A percentile compares a stretch with the other conserved stretches of the same genome.
Conservation (phyloP, 2,888 invertebrate genomes). For the Dryobota labecula region DNA sequence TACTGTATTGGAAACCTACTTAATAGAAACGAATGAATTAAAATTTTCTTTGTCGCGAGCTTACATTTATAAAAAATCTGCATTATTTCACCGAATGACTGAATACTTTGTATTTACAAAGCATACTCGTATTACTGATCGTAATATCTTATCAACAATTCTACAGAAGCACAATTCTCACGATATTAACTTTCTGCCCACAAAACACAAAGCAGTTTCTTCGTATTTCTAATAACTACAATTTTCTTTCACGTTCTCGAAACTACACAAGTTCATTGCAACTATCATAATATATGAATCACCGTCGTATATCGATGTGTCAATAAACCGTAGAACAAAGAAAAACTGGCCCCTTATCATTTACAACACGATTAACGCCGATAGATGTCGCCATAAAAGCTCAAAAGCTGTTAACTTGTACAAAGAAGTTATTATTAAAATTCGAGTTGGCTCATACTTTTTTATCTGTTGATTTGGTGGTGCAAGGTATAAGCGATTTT, state of each 20-base stretch:
- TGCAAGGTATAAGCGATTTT: conserved; percentile 7
- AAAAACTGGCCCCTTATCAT: conserved; percentile 73
- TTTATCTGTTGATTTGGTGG: conserved; percentile 75
- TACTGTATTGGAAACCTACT: background rate
- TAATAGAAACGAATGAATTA: background rate
- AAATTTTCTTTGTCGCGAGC: background rate
- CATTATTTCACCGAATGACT: background rate
- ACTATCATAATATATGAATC: conserved; percentile 64
- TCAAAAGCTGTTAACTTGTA: conserved; percentile 75
- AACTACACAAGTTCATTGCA: conserved; percentile 53
- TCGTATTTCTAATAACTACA: conserved; percentile 9
- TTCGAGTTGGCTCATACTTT: conserved; percentile 77
- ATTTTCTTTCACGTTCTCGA: conserved; percentile 32
- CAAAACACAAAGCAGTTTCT: conserved; percentile 4
- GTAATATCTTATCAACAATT: background rate
- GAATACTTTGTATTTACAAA: too few species aligned
- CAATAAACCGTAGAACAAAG: conserved; percentile 80
- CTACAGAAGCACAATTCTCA: background rate
- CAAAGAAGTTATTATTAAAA: conserved; percentile 85
- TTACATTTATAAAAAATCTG: background rate
- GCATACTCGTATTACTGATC: background rate
- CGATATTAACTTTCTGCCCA: background rate
- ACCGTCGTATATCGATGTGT: conserved; percentile 68
- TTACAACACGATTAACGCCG: conserved; percentile 72
- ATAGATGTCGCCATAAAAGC: conserved; percentile 75